Conservation (phyloP, 2,113 vertebrate genomes). For the Ptyas mucosa region DNA sequence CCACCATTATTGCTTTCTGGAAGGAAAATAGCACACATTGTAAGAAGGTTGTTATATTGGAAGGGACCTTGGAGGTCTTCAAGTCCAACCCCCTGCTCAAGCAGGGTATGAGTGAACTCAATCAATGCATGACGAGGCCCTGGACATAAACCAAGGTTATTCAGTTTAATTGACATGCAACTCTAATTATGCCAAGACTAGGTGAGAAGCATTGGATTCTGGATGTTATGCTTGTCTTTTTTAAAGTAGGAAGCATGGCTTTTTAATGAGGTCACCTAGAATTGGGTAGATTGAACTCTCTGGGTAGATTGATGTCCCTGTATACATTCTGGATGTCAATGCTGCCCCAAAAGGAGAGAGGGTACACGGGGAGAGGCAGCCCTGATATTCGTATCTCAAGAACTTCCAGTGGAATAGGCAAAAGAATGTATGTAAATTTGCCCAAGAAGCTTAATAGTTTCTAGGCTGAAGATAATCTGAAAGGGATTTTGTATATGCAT, state of each 20-base stretch:
- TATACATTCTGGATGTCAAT: background rate
- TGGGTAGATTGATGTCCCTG: background rate
- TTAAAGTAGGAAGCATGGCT: background rate
- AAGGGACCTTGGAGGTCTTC: too few relatives aligned
- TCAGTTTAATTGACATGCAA: background rate
- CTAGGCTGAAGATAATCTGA: background rate
- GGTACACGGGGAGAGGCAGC: background rate
- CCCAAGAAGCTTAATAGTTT: background rate
- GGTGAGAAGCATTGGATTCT: background rate
- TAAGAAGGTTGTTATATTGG: background rate
- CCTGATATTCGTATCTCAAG: background rate
- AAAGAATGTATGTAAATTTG: background rate
- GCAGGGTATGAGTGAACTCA: background rate
- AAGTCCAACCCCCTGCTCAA: too few relatives aligned
- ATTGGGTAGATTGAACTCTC: background rate
- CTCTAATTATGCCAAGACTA: background rate
- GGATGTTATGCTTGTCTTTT: background rate
- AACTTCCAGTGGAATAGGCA: background rate
- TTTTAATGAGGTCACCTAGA: background rate
- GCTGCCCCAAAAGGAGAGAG: background rate
- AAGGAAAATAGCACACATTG: background rate
- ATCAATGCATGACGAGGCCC: background rate
- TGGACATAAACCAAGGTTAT: background rate
- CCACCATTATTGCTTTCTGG: background rate
- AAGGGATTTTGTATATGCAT: background rate